Conservation (phyloP, 1,140 invertebrate genomes). For the Rhizoglyphus robini region DNA sequence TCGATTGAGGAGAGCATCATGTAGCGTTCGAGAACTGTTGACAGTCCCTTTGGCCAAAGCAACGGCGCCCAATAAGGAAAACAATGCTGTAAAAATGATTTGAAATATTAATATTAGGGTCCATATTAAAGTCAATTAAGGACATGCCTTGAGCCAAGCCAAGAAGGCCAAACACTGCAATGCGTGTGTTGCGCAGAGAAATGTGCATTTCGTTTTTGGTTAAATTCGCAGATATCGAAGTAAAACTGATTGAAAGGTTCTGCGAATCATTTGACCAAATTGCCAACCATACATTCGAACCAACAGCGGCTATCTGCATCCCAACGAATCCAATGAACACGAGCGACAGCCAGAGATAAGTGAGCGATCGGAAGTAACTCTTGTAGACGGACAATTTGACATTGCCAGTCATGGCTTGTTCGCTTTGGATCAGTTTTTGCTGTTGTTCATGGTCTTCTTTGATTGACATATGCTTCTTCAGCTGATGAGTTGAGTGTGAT, state of each 20-base stretch:
- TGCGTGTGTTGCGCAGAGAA: conserved; percentile 19
- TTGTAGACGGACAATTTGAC: conserved; percentile 77
- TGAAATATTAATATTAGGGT: too few species aligned
- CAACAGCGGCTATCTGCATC: conserved; percentile 53
- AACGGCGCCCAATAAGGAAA: conserved; percentile 24
- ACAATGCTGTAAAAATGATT: conserved; percentile 22
- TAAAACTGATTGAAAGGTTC: neutral
- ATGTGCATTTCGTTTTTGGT: too few species aligned
- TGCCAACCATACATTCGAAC: conserved; percentile 83
- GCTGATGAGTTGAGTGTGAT: too few species aligned
- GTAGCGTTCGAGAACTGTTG: conserved; percentile 25
- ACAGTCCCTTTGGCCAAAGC: conserved; percentile 25
- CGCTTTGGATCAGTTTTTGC: conserved; percentile 65
- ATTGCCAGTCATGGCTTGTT: conserved; percentile 78
- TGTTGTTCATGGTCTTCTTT: neutral
- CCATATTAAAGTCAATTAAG: too few species aligned
- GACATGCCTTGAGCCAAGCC: conserved; percentile 25
- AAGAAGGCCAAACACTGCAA: conserved; percentile 25
- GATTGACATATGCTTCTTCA: neutral
- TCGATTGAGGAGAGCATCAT: conserved; percentile 29
- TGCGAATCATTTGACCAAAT: conserved; percentile 37
- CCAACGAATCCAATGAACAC: conserved; percentile 25
- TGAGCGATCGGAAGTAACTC: conserved; percentile 33
- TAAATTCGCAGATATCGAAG: too few species aligned
- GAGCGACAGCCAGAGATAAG: conserved; percentile 20